Base-by-base conservation (phyloP, 2,888 invertebrate species). In the Drosophila prolongata region DNA sequence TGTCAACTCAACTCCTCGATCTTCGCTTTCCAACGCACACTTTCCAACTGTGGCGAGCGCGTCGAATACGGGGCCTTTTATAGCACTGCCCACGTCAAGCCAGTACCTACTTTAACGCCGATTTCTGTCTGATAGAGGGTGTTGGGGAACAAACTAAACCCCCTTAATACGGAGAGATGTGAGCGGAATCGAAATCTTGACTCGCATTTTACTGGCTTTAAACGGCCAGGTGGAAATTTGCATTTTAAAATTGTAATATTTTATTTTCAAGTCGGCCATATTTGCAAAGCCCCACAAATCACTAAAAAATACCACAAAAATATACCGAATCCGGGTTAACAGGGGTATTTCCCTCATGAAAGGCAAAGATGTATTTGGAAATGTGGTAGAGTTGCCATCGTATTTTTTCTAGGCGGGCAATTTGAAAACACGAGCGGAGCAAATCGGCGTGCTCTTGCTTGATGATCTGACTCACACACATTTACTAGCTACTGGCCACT, bases 41-140 rank as follows among this genome's bases (percentile, higher is more conserved):
- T 54, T 34, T 49, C 47, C 61, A 30, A 82, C 60, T 75, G 67
- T 55, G 68, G 55, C 24, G 3, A 11, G 1, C 49, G 13, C 46
- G 46, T 30, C 30, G 13, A 3, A 13, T 19, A 13, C 19, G 43
- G 19, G 43, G 16, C 19, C 19, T 44, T 44, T 24, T 44, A 44
- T 44, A 44, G 16, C 16, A 3, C 10, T 16, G 19, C 19, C 13
- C 19, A 11, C 6, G 8, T 8, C 8, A 6, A 30, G 30, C 8
- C 30, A 30, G 30, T 30, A 30, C 30, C 6, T 6, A 30, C 30
- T 30, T 30, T 30, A 8, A 8, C 6, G 2, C 30, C 8, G 6
- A 24, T 44, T 44, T 44, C 6, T 44, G 19, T 1, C 6, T 13
- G 13, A 11, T 6, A 10, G 24, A 11, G 6, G 13, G 11, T 19